Base-by-base conservation (phyloP, 2,113 vertebrate genomes). In the Columba janthina region DNA sequence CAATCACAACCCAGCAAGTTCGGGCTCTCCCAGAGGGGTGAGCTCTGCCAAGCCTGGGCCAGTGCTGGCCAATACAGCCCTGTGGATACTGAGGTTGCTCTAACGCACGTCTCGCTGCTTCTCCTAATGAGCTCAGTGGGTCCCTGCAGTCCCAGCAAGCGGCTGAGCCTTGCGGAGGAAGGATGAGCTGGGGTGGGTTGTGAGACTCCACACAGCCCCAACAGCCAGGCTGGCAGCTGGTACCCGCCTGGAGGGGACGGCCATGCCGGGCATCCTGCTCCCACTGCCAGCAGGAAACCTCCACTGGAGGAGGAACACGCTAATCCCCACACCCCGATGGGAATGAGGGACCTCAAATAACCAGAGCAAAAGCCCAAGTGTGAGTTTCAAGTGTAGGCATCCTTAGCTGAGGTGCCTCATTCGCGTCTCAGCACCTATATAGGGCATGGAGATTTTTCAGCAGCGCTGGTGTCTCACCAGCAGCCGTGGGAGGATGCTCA, bases 401-500 rank as follows among this genome's bases (percentile, higher is more conserved):
- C 80, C 81, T 24, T 1, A 5, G 71, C 83, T 76, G 72, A 46
- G 87, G 93, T 2, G 7, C 65, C 22, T 60, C 5, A 31, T 21
- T 83, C 87, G 70, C 69, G 3, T 71, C 85, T 56, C 90, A 87
- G 85, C 1, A 15, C 51, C 76, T 89, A 97, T 93, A 29, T 97
- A 95, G 95, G 96, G 88, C 95, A 96, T 65, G 0, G 12, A 94
- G 85, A 44, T 56, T 3, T 3, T 64, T 87, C 77, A 20, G 77
- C 7, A 0, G 22, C 1, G 21, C 92, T 73, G 74, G 89, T 42
- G 0, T n/a, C 66, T 67, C 80, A 62, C 62, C 72, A 25, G 85
- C 51, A 46, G 88, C 85, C 18, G 57, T 84, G 91, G 93, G 89
- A 94, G 93, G 87, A 94, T 44, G 24, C 50, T 85, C 72, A 65